These are phyloP conservation scores for Notolabrus celidotus DNA, from an alignment of 2,797 vertebrate species.

Conservation along the genomic window DNA sequence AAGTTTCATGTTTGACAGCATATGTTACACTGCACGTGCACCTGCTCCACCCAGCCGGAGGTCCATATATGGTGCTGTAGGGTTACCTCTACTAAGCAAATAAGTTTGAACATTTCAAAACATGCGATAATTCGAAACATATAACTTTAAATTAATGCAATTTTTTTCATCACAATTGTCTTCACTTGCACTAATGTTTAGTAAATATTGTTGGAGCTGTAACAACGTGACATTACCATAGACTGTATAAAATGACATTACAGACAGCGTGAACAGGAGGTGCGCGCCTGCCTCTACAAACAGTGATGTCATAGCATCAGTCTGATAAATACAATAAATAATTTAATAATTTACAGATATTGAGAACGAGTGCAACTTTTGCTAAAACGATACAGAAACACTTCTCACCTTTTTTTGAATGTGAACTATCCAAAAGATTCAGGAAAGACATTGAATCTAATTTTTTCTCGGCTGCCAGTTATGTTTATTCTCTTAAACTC, in stretches of 20 bases:
- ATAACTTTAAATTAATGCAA: neutral
- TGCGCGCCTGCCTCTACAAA: slow-evolving; percentile 24
- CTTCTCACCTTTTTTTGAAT: too few relatives aligned
- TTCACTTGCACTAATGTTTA: neutral
- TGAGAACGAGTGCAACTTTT: too few relatives aligned
- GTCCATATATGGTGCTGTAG: neutral
- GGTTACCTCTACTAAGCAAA: neutral
- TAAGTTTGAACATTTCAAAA: too few relatives aligned
- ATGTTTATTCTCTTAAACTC: too few relatives aligned
- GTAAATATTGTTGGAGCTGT: neutral
- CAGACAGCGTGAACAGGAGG: slow-evolving; percentile 8
- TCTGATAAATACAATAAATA: neutral
- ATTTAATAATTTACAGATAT: too few relatives aligned
- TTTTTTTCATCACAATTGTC: neutral
- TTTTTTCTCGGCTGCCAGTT: too few relatives aligned
- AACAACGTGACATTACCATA: too few relatives aligned
- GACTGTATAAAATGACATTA: too few relatives aligned
- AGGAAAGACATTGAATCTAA: too few relatives aligned
- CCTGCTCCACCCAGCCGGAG: slow-evolving; percentile 33
- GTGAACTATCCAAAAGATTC: too few relatives aligned
- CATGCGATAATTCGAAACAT: neutral
- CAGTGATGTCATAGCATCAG: slow-evolving; percentile 41
- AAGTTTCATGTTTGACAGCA: slow-evolving; percentile 9
- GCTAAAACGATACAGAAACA: too few relatives aligned
- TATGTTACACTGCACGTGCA: slow-evolving; percentile 13